Conservation (phyloP, 2,797 vertebrate genomes). For the Arctocebus calabarensis region DNA sequence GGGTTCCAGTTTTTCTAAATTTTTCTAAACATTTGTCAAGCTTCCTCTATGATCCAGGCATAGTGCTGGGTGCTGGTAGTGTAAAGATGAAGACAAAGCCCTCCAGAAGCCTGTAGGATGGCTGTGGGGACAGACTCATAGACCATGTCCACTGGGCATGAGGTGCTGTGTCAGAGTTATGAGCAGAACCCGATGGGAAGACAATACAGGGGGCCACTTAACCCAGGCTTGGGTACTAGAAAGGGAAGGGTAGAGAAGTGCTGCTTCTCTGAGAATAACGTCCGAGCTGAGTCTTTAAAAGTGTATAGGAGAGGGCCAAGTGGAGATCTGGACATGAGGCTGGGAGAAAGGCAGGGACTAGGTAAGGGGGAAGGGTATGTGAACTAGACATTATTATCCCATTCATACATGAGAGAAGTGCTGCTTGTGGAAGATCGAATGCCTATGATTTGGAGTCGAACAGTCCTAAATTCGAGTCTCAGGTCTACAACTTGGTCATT, state of each 20-base stretch:
- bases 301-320: background rate
- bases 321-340: background rate
- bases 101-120: background rate
- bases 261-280: background rate
- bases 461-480: background rate
- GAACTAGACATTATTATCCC: background rate
- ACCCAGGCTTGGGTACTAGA: background rate
- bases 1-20: slow-evolving; percentile 13
- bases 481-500: background rate
- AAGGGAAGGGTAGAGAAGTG: background rate
- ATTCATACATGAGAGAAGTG: background rate
- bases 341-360: background rate
- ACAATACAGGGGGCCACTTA: background rate
- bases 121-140: background rate
- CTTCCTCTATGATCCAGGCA: background rate
- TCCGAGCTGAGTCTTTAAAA: background rate
- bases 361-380: background rate
- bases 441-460: background rate
- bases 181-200: background rate
- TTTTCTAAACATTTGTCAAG: background rate
- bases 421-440: background rate
- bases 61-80: background rate
- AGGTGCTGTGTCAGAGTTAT: background rate
- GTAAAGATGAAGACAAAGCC: background rate
- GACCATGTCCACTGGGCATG: background rate